A percentile compares a stretch with the other conserved stretches of the same genome.
These are phyloP conservation scores for Stigmatopora argus DNA, from an alignment of 2,113 vertebrate genomes.

Conservation along the genomic window DNA sequence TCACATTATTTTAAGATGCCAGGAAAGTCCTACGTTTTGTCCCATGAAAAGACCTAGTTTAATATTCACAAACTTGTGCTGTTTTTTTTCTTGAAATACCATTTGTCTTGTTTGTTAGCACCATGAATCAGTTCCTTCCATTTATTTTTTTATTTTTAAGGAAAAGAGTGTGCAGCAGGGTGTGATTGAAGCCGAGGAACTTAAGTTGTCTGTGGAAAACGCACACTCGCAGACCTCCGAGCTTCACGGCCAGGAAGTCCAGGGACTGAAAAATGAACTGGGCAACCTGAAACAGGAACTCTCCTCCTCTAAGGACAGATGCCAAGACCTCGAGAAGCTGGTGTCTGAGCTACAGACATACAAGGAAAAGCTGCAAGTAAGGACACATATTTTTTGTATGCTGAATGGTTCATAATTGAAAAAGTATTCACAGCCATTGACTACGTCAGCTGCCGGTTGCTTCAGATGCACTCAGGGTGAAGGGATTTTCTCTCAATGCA, in stretches of 20 bases:
- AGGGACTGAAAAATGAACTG: slow-evolving; percentile 62
- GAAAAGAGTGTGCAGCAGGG: slow-evolving; percentile 66
- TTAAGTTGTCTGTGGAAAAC: slow-evolving; percentile 73
- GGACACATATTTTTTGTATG: not conserved
- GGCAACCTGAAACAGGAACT: slow-evolving; percentile 68
- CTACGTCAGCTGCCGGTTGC: too few species aligned
- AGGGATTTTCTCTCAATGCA: too few species aligned
- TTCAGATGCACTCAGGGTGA: too few species aligned
- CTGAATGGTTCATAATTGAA: too few species aligned
- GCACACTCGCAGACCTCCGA: slow-evolving; percentile 62
- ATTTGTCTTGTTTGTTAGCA: not conserved
- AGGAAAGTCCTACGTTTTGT: too few species aligned
- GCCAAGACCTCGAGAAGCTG: slow-evolving; percentile 66
- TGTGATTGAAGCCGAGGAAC: slow-evolving; percentile 68
- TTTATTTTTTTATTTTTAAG: slow-evolving; percentile 36
- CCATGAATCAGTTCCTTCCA: not conserved
- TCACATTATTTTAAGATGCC: too few species aligned
- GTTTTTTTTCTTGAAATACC: not conserved
- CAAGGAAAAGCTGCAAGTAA: slow-evolving; percentile 80
- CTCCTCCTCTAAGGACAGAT: slow-evolving; percentile 59
- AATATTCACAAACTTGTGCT: not conserved
- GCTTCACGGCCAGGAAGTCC: slow-evolving; percentile 64
- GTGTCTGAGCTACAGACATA: slow-evolving; percentile 74
- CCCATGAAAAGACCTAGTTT: not conserved
- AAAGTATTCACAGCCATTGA: too few species aligned